Percentiles rank a stretch among this genome's conserved stretches.
Conservation (phyloP, 2,113 vertebrate species). For the Rhea americana region DNA sequence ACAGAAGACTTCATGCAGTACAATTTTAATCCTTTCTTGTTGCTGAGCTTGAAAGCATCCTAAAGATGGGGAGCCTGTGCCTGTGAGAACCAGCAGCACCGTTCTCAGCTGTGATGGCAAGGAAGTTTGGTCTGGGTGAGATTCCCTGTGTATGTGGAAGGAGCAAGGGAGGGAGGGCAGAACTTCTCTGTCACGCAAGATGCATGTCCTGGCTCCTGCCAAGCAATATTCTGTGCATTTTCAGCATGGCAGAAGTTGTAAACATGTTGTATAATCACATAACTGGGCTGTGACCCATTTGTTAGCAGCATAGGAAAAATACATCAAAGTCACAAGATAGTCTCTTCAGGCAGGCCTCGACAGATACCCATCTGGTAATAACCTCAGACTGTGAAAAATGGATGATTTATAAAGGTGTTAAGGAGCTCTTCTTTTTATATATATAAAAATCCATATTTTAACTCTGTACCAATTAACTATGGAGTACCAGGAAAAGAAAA, state of each 20-base stretch:
- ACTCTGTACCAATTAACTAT: background rate
- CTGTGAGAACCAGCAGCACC: background rate
- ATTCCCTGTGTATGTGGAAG: background rate
- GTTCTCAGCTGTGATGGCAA: background rate
- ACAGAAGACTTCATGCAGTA: conserved; percentile 44
- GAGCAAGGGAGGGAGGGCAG: background rate
- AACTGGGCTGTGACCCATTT: conserved; percentile 65
- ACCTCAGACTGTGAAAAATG: conserved; percentile 1
- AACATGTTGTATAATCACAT: conserved; percentile 50
- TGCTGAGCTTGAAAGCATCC: conserved; percentile 24
- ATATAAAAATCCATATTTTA: conserved; percentile 4
- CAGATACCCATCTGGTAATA: conserved; percentile 52
- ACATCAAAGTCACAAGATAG: conserved; percentile 53
- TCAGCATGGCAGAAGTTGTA: conserved; percentile 33
- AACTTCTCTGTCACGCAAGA: conserved; percentile 24
- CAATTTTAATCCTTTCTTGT: conserved; percentile 43
- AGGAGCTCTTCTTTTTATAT: conserved; percentile 1
- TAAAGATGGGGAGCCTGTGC: conserved; percentile 14
- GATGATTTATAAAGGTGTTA: conserved; percentile 40
- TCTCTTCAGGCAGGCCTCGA: conserved; percentile 25
- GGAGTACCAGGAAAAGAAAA: background rate
- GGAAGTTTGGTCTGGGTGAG: background rate
- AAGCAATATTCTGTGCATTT: conserved; percentile 59
- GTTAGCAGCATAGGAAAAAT: conserved; percentile 47
- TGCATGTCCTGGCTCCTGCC: conserved; percentile 39